Base-by-base conservation (phyloP, 2,888 invertebrate species). In the Acleris laterana region DNA sequence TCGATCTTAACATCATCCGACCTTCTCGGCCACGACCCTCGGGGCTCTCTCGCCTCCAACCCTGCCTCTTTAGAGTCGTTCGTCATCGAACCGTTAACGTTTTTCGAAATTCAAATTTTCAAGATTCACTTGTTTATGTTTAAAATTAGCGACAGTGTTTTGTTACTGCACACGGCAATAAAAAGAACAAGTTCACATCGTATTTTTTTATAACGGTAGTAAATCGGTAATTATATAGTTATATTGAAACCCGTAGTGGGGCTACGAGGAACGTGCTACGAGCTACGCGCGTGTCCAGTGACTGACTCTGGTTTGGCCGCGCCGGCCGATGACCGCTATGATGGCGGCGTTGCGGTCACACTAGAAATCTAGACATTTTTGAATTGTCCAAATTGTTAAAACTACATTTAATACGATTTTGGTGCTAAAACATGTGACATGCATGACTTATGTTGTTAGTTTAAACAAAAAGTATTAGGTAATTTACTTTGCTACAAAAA, bases 1-100 rank as follows among this genome's bases (percentile, higher is more conserved):
- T 94, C 94, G 44, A 94, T 87, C 79, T 94, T 94, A 69, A 94
- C 91, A 60, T 94, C 93, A 49, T 94, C 93, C 3, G 90, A 77
- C 11, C 87, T 79, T 20, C 84, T 71, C 20, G 81, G 75, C 89
- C 89, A 87, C 22, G 88, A 83, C 1, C 84, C 81, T 22, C 77
- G 72, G 13, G 78, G 62, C 61, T 66, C 65, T 9, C 73, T 71
- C 17, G 77, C 70, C 61, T 81, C 83, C 28, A 71, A 63, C 0
- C 78, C 70, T 0, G 77, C 79, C 16, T 78, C 69, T 28, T 78
- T 79, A 68, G 80, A 77, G 53, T 88, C 89, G 69, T 89, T 89
- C 49, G 89, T 86, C 91, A 91, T 91, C 56, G 61, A 44, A 57
- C 42, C 16, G 32, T n/a, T 13, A 32, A 49, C 25, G 17, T n/a